Base-by-base conservation (phyloP, 1,140 invertebrate genomes). In the Portunus trituberculatus region DNA sequence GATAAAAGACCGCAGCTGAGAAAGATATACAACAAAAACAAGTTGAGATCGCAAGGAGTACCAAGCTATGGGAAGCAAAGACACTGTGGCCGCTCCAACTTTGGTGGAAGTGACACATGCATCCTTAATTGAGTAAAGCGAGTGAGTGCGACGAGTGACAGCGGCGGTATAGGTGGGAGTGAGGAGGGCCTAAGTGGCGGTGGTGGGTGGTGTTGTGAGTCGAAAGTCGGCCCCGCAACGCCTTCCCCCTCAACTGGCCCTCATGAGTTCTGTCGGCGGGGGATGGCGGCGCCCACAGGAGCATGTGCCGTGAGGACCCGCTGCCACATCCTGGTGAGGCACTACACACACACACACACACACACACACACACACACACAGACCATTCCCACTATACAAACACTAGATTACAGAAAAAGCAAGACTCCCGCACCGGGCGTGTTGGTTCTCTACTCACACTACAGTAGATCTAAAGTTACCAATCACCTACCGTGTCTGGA, bases 281-380 rank as follows among this genome's bases (percentile, higher is more conserved):
- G 93, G 12, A 94, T 91, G 93, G 88, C 93, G 32, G 59, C 59
- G 52, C 88, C 88, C 93, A 16, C 7, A 90, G 48, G 83, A 94
- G 46, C 93, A 94, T 94, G 93, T 94, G 93, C 76, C 93, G 88
- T 90, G 93, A 94, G 25, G 93, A 94, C 67, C n/a, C 29, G 32
- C 89, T 91, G 25, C 93, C 59, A 91, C 88, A 94, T 86, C 93
- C 93, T 76, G 93, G 93, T 94, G 93, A 94, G 93, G 39, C 39
- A 84, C 76, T 28, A 29, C 46, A 28, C 46, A 39, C 32, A 32
- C 46, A 59, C 32, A 52, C 29, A 76, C 31, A 29, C 59, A 92
- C 76, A 82, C 20, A 39, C 67, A 83, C 45, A 48, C 89, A 91
- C 89, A 91, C 45, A 48, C 89, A 91, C 89, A 91, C 87, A 45